A percentile compares a stretch with the other conserved stretches of the same genome.
Evolutionary conservation across 2,888 invertebrate species (phyloP).

Genomic region (Nasonovia ribisnigri): DNA sequence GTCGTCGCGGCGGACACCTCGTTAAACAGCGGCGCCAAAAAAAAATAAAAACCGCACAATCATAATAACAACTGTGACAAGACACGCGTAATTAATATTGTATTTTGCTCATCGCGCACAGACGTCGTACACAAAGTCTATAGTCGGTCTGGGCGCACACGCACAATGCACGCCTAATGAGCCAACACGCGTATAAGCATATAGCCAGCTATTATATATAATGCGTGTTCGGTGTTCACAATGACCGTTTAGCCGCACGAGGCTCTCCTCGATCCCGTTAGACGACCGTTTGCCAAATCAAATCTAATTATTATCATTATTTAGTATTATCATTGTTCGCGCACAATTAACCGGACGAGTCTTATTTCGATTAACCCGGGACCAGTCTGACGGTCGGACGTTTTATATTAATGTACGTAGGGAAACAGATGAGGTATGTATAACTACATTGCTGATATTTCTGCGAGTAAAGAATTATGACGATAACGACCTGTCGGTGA

Average conservation of each 20-base stretch:
- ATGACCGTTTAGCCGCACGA: slow-evolving; percentile 27
- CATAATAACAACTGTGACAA: not conserved
- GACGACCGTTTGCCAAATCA: slow-evolving; percentile 17
- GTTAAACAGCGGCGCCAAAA: slow-evolving; percentile 19
- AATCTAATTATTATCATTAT: slow-evolving; percentile 35
- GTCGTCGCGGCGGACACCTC: not conserved
- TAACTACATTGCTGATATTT: not conserved
- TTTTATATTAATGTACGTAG: not conserved
- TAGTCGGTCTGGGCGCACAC: not conserved
- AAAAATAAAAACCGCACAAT: not conserved
- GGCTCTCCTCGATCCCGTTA: slow-evolving; percentile 45
- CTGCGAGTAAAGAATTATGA: not conserved
- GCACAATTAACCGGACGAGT: not conserved
- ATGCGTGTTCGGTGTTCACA: not conserved
- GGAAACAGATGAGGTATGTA: not conserved
- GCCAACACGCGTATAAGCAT: not conserved
- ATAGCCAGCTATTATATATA: not conserved
- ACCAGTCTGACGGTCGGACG: not conserved
- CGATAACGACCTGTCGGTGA: not conserved
- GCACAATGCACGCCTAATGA: slow-evolving; percentile 46
- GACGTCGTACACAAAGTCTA: not conserved
- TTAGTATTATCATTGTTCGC: not conserved
- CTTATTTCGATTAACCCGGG: not conserved
- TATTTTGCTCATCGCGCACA: slow-evolving; percentile 36
- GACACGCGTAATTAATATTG: not conserved